Evolutionary conservation across 2,113 vertebrate genomes (phyloP), one percentile per base, ranked within the genome.

Genomic region (Cygnus atratus): DNA sequence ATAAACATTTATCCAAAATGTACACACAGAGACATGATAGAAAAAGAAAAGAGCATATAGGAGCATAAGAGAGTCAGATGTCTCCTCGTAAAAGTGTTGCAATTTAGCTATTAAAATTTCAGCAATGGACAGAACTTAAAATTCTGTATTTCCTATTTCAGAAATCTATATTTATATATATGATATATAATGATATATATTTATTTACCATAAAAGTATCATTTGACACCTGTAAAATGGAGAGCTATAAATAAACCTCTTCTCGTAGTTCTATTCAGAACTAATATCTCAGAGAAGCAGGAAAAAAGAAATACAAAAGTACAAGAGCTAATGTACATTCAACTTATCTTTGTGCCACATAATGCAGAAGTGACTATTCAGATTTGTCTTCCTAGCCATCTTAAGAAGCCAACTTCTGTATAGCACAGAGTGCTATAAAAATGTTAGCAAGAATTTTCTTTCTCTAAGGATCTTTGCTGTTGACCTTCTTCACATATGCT

Each of bases 401-500:
- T 87, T 67, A 76, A 67, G 57, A 89, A 39, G 18, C 4, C 29
- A 43, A 22, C 1, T 61, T 81, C 37, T 80, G 3, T 58, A 76
- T 58, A 63, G 59, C 8, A 88, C 31, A 39, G 16, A 43, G 3
- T 52, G 3, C 22, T 35, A 63, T 54, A 84, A 93, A 88, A 84
- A 83, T 41, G 10, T 77, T 90, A 94, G 46, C n/a, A 71, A 33
- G 52, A 90, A 57, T 88, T 88, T 91, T 73, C 31, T 74, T 68
- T 92, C 59, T 88, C 29, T 71, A 74, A 31, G 37, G 54, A 44
- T 35, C 11, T 78, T 91, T 93, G 39, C 46, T 89, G 29, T 70
- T 96, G 81, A 95, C 96, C 92, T 96, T 94, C 90, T 94, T 81
- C 63, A 94, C 70, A 77, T 82, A 79, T 80, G 77, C 62, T 70